These are phyloP conservation scores for Cossypha heuglini DNA, from an alignment of 2,797 vertebrate genomes.

Conservation along the genomic window DNA sequence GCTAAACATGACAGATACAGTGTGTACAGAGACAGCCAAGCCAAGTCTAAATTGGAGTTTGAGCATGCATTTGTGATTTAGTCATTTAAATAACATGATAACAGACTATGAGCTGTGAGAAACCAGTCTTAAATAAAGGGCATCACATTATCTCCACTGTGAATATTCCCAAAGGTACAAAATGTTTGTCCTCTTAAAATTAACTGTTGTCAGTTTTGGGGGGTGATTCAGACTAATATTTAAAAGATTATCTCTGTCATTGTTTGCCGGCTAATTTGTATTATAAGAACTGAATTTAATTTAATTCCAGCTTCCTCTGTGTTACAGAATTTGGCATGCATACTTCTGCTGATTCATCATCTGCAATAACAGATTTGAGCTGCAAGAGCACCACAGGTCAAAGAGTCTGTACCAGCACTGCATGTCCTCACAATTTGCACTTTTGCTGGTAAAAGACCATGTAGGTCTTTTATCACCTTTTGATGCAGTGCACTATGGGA, in stretches of 20 bases:
- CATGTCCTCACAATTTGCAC: background rate
- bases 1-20: constrained; percentile 42
- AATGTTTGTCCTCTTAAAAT: background rate
- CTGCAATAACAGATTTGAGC: background rate
- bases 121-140: background rate
- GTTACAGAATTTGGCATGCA: background rate
- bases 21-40: background rate
- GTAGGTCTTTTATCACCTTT: background rate
- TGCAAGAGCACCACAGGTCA: background rate
- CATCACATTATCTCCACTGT: background rate
- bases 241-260: background rate
- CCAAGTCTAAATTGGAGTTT: constrained; percentile 11
- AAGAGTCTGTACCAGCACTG: background rate
- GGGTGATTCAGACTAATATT: background rate
- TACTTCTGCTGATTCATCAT: background rate
- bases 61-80: constrained; percentile 18
- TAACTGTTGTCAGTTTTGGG: background rate
- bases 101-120: background rate
- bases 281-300: background rate
- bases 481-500: background rate
- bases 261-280: background rate
- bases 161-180: background rate
- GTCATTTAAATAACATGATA: constrained; percentile 26
- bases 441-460: background rate
- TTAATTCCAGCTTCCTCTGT: background rate